Evolutionary conservation across 2,888 invertebrate genomes (phyloP).

Genomic region (Drosophila neotestacea): DNA sequence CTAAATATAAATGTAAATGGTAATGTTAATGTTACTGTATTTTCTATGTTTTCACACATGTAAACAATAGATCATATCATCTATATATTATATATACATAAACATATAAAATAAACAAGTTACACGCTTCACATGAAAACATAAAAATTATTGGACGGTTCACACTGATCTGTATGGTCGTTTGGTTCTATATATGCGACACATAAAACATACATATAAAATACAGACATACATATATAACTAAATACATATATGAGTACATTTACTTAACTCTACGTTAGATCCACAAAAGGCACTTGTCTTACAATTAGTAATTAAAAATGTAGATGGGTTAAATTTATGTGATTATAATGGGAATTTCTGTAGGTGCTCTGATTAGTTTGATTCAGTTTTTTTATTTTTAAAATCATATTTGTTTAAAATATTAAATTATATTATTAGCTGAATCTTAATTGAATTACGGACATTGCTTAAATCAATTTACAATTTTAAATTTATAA

Average conservation of each 20-base stretch:
- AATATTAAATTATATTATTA: background rate
- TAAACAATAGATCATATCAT: conserved; percentile 25
- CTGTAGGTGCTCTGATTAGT: background rate
- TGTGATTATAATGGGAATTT: background rate
- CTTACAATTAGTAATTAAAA: background rate
- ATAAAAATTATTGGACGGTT: conserved; percentile 83
- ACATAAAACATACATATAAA: conserved; percentile 66
- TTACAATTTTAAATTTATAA: conserved; percentile 6
- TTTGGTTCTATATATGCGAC: conserved; percentile 70
- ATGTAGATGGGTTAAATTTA: background rate
- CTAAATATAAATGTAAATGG: conserved; percentile 33
- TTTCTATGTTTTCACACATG: conserved; percentile 57
- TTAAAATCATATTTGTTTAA: background rate
- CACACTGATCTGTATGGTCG: conserved; percentile 82
- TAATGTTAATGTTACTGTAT: conserved; percentile 33
- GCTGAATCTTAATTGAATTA: background rate
- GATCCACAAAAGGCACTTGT: conserved; percentile 55
- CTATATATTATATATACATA: conserved; percentile 32
- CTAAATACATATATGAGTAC: conserved; percentile 38
- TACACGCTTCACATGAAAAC: conserved; percentile 63
- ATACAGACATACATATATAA: conserved; percentile 16
- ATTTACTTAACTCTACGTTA: conserved; percentile 37
- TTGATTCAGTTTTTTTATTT: conserved; percentile 12
- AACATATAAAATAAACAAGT: conserved; percentile 38
- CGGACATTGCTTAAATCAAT: conserved; percentile 9